These are phyloP conservation scores for Drosophila prostipennis DNA, from an alignment of 2,888 invertebrate species.

Conservation along the genomic window DNA sequence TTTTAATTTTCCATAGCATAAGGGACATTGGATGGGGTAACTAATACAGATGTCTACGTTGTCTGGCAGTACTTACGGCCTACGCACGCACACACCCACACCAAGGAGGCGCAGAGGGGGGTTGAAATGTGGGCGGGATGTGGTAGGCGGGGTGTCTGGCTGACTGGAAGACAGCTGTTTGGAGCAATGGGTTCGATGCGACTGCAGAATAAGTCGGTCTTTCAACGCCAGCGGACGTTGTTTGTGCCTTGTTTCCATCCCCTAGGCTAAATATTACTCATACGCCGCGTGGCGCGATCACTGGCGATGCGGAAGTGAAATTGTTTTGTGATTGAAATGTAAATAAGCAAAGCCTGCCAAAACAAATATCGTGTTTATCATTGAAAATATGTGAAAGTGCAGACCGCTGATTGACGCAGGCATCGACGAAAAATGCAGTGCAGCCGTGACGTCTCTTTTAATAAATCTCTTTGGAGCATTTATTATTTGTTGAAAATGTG, in stretches of 20 bases:
- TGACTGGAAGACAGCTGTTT: constrained; percentile 76
- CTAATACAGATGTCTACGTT: constrained; percentile 47
- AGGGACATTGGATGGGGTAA: constrained; percentile 2
- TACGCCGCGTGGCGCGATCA: constrained; percentile 69
- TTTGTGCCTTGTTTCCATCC: constrained; percentile 18
- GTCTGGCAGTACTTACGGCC: constrained; percentile 72
- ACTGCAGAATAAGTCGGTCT: constrained; percentile 76
- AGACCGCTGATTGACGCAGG: constrained; percentile 42
- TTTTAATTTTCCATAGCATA: constrained; percentile 71
- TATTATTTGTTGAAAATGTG: constrained; percentile 13
- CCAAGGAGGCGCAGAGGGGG: neutral
- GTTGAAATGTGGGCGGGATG: neutral
- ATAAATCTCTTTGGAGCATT: constrained; percentile 10
- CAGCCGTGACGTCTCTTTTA: constrained; percentile 26
- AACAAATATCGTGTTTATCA: constrained; percentile 65
- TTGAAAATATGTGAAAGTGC: constrained; percentile 42
- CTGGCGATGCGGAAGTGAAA: constrained; percentile 39
- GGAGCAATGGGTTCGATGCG: constrained; percentile 53
- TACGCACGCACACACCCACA: constrained; percentile 56
- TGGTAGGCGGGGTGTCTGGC: constrained; percentile 32
- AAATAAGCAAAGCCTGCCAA: constrained; percentile 67
- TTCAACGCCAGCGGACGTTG: constrained; percentile 64
- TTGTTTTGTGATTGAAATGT: constrained; percentile 66
- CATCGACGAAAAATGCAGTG: constrained; percentile 19
- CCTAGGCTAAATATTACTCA: constrained; percentile 49